A percentile compares a stretch with the other conserved stretches of the same genome.
These are phyloP conservation scores for Leucoptera coffeella DNA, from an alignment of 2,888 invertebrate species.

Conservation along the genomic window DNA sequence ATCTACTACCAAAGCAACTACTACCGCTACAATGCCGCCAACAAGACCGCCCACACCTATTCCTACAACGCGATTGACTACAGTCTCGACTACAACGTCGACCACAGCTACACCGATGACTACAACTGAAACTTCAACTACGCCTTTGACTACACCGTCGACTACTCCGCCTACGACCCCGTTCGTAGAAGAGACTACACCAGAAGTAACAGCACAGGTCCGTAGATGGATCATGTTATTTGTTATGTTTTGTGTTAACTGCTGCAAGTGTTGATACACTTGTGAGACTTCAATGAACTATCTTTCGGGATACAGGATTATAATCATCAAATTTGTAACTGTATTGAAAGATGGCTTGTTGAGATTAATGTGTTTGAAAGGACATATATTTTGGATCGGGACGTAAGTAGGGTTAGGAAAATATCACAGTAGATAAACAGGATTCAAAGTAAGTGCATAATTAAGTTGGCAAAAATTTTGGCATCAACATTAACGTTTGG, in stretches of 20 bases:
- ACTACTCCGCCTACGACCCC: constrained; percentile 7
- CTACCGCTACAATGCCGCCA: constrained; percentile 5
- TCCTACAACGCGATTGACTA: constrained; percentile 14
- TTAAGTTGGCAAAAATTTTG: no score
- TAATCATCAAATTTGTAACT: no score
- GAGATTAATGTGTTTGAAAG: no score
- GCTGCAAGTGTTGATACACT: not conserved
- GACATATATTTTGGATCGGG: no score
- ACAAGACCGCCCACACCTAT: constrained; percentile 14
- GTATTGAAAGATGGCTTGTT: no score
- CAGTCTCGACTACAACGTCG: constrained; percentile 12
- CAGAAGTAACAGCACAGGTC: constrained; percentile 29
- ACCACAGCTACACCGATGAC: constrained; percentile 10
- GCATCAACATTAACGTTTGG: no score
- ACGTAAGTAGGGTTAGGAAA: no score
- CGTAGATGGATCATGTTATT: constrained; percentile 10
- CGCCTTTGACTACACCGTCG: constrained; percentile 4
- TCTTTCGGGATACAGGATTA: no score
- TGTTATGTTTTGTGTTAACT: not conserved
- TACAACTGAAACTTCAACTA: constrained; percentile 7
- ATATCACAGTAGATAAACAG: no score
- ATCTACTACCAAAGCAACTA: not conserved
- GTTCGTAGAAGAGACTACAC: constrained; percentile 15
- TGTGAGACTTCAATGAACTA: not conserved
- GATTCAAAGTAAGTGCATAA: no score